phyloP scores from a whole-genome alignment of 2,888 invertebrate genomes.

The Romanomermis culicivorax region DNA sequence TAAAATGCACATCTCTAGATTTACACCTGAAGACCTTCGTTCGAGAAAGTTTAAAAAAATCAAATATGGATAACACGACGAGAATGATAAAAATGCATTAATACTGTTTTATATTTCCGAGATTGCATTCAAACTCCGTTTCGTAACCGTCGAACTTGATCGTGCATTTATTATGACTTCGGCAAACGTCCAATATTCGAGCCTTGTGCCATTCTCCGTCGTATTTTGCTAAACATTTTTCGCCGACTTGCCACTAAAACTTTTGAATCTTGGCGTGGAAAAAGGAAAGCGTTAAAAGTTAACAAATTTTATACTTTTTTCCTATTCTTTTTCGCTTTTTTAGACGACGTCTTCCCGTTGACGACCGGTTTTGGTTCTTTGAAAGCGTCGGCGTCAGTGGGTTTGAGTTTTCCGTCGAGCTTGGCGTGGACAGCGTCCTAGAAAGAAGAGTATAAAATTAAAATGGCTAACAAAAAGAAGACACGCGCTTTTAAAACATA shows the following conservation, averaged over 20 bases:
- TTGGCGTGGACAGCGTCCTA: too few species aligned
- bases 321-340: neutral
- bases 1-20: too few species aligned
- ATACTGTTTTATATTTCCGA: neutral
- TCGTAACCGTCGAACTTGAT: conserved; percentile 7
- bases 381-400: too few species aligned
- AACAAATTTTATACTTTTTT: neutral
- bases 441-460: too few species aligned
- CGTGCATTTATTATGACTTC: neutral
- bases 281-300: neutral
- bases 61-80: too few species aligned
- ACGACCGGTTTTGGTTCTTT: too few species aligned
- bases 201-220: conserved; percentile 47
- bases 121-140: neutral
- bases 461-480: too few species aligned
- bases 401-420: too few species aligned
- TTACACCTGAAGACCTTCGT: too few species aligned
- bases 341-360: neutral
- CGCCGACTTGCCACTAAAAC: conserved; percentile 45
- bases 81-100: too few species aligned
- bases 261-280: neutral
- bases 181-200: conserved; percentile 12
- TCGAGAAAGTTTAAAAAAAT: too few species aligned
- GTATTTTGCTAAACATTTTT: conserved; percentile 75
- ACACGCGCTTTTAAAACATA: too few species aligned